Evolutionary conservation across 2,113 vertebrate species (phyloP), one percentile per base, ranked within the genome.

Genomic region (Thryonomys swinderianus): DNA sequence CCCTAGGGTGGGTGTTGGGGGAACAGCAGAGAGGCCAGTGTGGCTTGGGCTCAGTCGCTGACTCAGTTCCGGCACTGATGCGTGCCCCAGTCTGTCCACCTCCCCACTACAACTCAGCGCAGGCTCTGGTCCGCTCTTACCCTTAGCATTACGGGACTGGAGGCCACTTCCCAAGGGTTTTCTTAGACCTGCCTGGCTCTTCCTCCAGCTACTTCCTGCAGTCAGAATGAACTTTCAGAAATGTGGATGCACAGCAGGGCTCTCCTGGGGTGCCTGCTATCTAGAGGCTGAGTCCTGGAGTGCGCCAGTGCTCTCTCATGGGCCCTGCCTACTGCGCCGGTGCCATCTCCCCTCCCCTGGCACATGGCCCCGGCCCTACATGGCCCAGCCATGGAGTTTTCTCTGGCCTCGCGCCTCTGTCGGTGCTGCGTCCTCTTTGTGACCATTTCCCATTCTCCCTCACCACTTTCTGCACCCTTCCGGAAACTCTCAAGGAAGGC

Each of bases 341-440:
- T 0, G 5, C 32, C 80, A 45, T 6, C 59, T 66, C 17, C 21
- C 9, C 16, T 20, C 0, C 0, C 59, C 62, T 0, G 0, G 55
- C 0, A 1, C 17, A 34, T 3, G 13, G 40, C 18, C 45, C 20
- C 0, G 0, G 57, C 21, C 10, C 30, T 17, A 8, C 25, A 55
- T 51, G 61, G 3, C 71, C 69, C 66, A 84, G 45, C 51, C 3
- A 16, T 1, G 0, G 8, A 21, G 40, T n/a, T 67, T 53, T 55
- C 74, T 51, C n/a, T 82, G 71, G 64, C 7, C n/a, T 40, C 17
- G 30, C 2, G n/a, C 14, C 34, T 45, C 18, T 57, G 55, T 32
- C 30, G 12, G 4, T 25, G 37, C 59, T 79, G 34, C 53, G 55
- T 42, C 55, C 40, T 95, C 61, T 84, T 51, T 17, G 9, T n/a